phyloP scores from a whole-genome alignment of 2,888 invertebrate species.

The Eupithecia insigniata region DNA sequence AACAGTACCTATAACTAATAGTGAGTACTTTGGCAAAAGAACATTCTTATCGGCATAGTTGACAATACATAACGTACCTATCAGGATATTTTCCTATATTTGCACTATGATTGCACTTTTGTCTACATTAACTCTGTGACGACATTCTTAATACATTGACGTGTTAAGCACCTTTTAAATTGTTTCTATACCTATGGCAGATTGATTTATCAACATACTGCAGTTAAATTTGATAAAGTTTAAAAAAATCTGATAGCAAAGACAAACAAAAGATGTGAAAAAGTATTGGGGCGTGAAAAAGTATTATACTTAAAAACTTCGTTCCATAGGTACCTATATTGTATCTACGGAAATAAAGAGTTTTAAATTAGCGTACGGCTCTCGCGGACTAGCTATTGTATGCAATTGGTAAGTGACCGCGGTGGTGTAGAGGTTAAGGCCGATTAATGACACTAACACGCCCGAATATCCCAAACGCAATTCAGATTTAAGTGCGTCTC shows the following conservation, averaged over 20 bases:
- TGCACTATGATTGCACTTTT: constrained; percentile 1
- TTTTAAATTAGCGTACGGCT: neutral
- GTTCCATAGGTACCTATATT: neutral
- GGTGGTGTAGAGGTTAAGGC: neutral
- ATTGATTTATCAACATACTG: neutral
- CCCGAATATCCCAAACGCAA: neutral
- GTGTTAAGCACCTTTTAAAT: no score
- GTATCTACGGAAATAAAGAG: neutral
- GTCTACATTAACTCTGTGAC: neutral
- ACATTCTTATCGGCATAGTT: constrained; percentile 23
- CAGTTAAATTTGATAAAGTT: neutral
- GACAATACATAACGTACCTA: neutral
- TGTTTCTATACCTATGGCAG: neutral
- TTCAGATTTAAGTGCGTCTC: neutral
- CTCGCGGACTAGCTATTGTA: neutral
- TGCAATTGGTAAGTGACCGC: no score
- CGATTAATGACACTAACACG: neutral
- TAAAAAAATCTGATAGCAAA: neutral
- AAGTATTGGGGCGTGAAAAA: neutral
- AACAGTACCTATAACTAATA: constrained; percentile 16
- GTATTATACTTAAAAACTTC: neutral
- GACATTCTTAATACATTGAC: neutral
- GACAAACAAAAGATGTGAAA: neutral
- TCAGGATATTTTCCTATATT: neutral
- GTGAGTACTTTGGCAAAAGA: constrained; percentile 31